Conservation (phyloP, 1,140 invertebrate genomes). For the Dendrolimus punctatus region DNA sequence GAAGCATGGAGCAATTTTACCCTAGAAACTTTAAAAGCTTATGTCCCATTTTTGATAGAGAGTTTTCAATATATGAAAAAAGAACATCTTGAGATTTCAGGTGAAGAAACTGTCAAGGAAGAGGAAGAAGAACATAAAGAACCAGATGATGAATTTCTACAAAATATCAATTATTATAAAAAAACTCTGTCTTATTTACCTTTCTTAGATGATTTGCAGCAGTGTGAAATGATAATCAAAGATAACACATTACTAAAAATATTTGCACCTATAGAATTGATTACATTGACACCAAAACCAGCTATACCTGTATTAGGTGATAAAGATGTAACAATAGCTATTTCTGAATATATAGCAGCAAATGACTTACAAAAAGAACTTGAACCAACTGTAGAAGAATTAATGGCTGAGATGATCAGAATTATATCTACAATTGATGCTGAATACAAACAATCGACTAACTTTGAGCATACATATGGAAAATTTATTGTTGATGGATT, state of each 20-base stretch:
- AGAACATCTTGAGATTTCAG: not conserved
- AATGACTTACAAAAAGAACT: slow-evolving; percentile 56
- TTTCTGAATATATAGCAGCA: slow-evolving; percentile 41
- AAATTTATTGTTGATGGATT: slow-evolving; percentile 75
- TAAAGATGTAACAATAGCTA: slow-evolving; percentile 45
- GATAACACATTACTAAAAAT: slow-evolving; percentile 25
- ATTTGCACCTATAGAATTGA: slow-evolving; percentile 39
- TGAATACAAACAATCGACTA: slow-evolving; percentile 24
- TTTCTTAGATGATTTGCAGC: slow-evolving; percentile 34
- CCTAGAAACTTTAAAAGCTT: slow-evolving; percentile 24
- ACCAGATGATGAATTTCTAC: slow-evolving; percentile 11
- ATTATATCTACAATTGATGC: slow-evolving; percentile 51
- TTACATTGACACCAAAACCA: slow-evolving; percentile 32
- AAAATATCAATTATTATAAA: slow-evolving; percentile 20
- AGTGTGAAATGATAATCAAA: slow-evolving; percentile 27
- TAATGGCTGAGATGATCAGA: slow-evolving; percentile 49
- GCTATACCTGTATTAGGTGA: slow-evolving; percentile 41
- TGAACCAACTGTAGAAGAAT: slow-evolving; percentile 40
- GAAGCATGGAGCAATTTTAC: slow-evolving; percentile 32
- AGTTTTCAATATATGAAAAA: slow-evolving; percentile 7
- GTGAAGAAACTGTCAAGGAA: slow-evolving; percentile 1
- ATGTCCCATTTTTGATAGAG: slow-evolving; percentile 28
- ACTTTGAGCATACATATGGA: slow-evolving; percentile 40
- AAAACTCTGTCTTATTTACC: slow-evolving; percentile 34
- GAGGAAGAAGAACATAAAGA: slow-evolving; percentile 1